Evolutionary conservation across 2,113 vertebrate species (phyloP).

Genomic region (Oxygymnocypris stewartii): DNA sequence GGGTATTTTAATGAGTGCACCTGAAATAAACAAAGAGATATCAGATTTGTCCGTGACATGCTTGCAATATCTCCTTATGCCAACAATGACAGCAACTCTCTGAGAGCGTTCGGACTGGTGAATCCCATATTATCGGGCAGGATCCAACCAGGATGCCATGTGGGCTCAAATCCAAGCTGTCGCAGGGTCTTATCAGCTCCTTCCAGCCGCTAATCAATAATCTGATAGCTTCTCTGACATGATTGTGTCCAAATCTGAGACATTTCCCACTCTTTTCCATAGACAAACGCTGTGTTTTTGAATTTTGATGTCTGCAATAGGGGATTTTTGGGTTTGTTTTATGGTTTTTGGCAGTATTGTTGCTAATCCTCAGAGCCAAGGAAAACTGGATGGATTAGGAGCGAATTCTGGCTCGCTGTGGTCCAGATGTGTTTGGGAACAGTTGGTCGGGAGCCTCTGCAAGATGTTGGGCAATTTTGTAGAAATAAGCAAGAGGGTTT

Average conservation of each 20-base stretch:
- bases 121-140: slow-evolving; percentile 19
- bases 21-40: slow-evolving; percentile 48
- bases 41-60: slow-evolving; percentile 25
- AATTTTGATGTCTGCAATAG: not conserved
- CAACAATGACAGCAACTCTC: not conserved
- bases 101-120: slow-evolving; percentile 17
- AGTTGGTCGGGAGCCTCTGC: not conserved
- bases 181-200: slow-evolving; percentile 75
- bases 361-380: slow-evolving; percentile 1
- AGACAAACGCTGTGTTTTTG: not conserved
- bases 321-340: slow-evolving; percentile 32
- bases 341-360: slow-evolving; percentile 19
- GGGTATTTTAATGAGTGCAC: slow-evolving; percentile 38
- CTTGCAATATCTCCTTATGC: slow-evolving; percentile 22
- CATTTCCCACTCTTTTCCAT: not conserved
- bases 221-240: slow-evolving; percentile 64
- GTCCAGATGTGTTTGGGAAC: slow-evolving; percentile 29
- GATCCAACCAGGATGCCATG: slow-evolving; percentile 31
- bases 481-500: slow-evolving; percentile 16
- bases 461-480: slow-evolving; percentile 20
- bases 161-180: slow-evolving; percentile 45
- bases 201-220: slow-evolving; percentile 79
- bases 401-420: slow-evolving; percentile 9
- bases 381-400: slow-evolving; percentile 25
- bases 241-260: not conserved